phyloP scores from a whole-genome alignment of 2,888 invertebrate species.

The Germaria angustata region DNA sequence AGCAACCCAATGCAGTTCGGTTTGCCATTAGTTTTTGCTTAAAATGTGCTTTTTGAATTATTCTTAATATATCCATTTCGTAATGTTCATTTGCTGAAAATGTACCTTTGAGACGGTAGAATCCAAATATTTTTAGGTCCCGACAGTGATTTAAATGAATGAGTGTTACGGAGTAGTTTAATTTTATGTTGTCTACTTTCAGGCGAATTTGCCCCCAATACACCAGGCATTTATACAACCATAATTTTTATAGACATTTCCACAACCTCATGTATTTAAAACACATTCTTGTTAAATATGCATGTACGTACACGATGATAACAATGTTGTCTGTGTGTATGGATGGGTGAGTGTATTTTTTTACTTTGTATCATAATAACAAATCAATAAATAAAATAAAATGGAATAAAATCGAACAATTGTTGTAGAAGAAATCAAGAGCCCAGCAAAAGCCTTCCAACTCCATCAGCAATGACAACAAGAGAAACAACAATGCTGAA shows the following conservation, averaged over 20 bases:
- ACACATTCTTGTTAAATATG: constrained; percentile 36
- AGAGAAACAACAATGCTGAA: background rate
- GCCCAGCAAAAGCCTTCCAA: constrained; percentile 43
- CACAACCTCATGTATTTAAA: constrained; percentile 40
- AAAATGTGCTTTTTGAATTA: too few relatives aligned
- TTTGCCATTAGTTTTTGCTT: too few relatives aligned
- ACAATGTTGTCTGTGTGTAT: constrained; percentile 1
- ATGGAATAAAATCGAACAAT: background rate
- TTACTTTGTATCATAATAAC: constrained; percentile 40
- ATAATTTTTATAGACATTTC: background rate
- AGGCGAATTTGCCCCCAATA: constrained; percentile 31
- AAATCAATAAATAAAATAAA: constrained; percentile 54
- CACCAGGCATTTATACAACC: constrained; percentile 3
- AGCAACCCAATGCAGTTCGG: too few relatives aligned
- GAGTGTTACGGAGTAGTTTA: constrained; percentile 43
- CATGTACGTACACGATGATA: constrained; percentile 25
- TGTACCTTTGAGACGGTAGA: background rate
- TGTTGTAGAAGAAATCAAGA: constrained; percentile 25
- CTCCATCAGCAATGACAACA: constrained; percentile 29
- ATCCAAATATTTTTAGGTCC: background rate
- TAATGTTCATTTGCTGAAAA: too few relatives aligned
- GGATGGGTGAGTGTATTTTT: background rate
- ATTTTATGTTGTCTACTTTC: constrained; percentile 55
- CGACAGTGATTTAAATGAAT: background rate
- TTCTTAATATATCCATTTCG: too few relatives aligned